These are phyloP conservation scores for Leptestheria dahalacensis DNA, from an alignment of 1,140 invertebrate species.

Conservation along the genomic window DNA sequence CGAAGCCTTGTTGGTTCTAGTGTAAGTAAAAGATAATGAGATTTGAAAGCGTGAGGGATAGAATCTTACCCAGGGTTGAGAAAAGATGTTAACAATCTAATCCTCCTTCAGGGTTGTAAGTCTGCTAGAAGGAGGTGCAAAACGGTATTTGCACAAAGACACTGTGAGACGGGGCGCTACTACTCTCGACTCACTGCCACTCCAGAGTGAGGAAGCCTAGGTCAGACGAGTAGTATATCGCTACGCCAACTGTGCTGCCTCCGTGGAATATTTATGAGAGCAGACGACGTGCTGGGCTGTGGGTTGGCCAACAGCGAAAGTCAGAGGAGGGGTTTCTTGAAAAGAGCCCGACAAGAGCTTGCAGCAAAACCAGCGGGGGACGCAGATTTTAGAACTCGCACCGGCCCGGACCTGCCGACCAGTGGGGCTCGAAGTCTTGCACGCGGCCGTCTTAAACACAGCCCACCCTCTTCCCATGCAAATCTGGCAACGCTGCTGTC, in stretches of 20 bases:
- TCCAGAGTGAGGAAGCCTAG: background rate
- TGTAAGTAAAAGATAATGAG: too few species aligned
- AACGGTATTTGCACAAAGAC: background rate
- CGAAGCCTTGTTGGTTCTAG: too few species aligned
- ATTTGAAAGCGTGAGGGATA: too few species aligned
- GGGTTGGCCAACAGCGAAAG: background rate
- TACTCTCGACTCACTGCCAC: background rate
- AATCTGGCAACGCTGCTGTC: background rate
- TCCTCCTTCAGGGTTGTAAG: background rate
- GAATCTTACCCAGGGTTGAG: background rate
- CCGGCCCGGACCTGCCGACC: constrained; percentile 13
- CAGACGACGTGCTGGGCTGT: background rate
- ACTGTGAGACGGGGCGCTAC: background rate
- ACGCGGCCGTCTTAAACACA: background rate
- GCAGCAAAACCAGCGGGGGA: background rate
- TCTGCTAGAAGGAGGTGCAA: background rate
- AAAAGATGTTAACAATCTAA: background rate
- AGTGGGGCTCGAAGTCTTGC: background rate
- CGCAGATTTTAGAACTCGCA: background rate
- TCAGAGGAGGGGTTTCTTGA: background rate
- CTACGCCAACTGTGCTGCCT: background rate
- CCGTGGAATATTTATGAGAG: background rate
- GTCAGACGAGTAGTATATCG: background rate
- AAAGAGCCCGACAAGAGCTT: background rate
- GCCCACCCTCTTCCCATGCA: background rate